Evolutionary conservation across 2,797 vertebrate species (phyloP).

Genomic region (Australoheros facetus): DNA sequence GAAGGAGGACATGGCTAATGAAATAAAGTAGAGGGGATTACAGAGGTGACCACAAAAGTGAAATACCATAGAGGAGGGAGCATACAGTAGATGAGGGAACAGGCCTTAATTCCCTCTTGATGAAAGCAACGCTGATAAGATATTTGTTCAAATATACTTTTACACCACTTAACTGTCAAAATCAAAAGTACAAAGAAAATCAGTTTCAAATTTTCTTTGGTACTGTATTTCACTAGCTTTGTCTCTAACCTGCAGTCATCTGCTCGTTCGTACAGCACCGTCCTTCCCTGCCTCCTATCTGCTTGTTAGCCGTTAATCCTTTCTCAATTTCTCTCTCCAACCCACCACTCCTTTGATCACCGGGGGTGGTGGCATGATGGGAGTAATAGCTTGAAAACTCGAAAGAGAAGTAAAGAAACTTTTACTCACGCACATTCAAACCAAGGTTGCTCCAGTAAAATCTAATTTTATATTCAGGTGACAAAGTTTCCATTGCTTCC

Average conservation of each 20-base stretch:
- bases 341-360: conserved; percentile 54
- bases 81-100: background rate
- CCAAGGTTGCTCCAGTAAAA: conserved; percentile 18
- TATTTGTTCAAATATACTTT: conserved; percentile 5
- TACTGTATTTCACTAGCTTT: conserved; percentile 33
- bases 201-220: conserved; percentile 14
- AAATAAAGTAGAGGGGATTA: conserved; percentile 25
- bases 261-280: conserved; percentile 18
- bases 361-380: conserved; percentile 32
- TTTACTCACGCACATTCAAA: conserved; percentile 25
- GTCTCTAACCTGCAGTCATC: conserved; percentile 24
- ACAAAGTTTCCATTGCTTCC: conserved; percentile 7
- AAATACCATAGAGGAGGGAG: background rate
- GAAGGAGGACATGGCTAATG: conserved; percentile 4
- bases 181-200: conserved; percentile 19
- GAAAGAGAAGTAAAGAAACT: conserved; percentile 35
- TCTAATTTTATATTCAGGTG: conserved; percentile 9
- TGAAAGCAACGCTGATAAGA: conserved; percentile 9
- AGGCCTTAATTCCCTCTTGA: background rate
- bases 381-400: conserved; percentile 48
- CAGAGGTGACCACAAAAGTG: conserved; percentile 13
- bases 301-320: conserved; percentile 65
- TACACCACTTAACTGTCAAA: conserved; percentile 10
- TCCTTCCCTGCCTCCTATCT: conserved; percentile 42
- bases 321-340: conserved; percentile 42